Evolutionary conservation across 2,113 vertebrate genomes (phyloP).

Genomic region (Camelus dromedarius): DNA sequence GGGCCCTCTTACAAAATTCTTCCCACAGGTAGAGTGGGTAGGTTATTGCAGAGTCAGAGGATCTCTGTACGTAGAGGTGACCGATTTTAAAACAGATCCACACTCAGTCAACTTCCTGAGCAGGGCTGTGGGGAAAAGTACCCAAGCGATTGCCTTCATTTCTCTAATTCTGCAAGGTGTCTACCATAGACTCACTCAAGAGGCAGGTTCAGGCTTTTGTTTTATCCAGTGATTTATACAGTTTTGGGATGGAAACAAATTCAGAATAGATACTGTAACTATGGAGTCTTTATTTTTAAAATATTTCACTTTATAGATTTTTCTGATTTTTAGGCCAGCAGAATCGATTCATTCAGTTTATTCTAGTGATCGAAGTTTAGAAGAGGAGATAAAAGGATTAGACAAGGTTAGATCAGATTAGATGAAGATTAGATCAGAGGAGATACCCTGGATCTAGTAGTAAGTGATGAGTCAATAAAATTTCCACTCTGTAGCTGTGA

Average conservation of each 20-base stretch:
- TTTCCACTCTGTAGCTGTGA: not conserved
- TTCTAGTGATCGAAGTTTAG: not conserved
- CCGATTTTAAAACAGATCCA: not conserved
- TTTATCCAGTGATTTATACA: not conserved
- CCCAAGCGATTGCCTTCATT: not conserved
- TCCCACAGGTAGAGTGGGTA: not conserved
- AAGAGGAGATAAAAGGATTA: not conserved
- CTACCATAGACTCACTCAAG: accelerated
- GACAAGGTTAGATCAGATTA: not conserved
- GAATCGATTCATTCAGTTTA: not conserved
- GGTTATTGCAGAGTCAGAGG: not conserved
- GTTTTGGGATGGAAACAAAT: not conserved
- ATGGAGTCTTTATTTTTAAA: not conserved
- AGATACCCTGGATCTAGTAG: not conserved
- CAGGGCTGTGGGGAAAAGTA: too few relatives aligned
- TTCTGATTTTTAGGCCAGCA: not conserved
- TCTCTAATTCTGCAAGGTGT: accelerated
- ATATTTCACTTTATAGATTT: not conserved
- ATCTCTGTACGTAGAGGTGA: not conserved
- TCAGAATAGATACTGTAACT: not conserved
- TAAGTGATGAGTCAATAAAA: not conserved
- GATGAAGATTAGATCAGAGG: not conserved
- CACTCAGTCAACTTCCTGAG: not conserved
- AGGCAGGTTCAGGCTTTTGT: not conserved
- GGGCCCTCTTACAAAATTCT: not conserved